phyloP scores from a whole-genome alignment of 1,140 invertebrate species.

The Rhopalosiphum padi region DNA sequence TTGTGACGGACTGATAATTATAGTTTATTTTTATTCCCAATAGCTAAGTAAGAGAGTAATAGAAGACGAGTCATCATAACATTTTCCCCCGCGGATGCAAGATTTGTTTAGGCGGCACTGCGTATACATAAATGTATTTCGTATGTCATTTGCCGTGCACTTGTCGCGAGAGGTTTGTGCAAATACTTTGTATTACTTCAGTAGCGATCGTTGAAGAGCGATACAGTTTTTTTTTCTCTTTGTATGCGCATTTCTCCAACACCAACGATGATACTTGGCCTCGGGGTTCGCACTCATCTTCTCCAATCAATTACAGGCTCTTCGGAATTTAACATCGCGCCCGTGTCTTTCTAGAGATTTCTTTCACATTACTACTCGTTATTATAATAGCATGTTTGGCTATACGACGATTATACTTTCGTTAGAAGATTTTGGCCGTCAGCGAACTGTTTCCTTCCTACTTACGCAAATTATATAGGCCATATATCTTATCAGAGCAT shows the following conservation, averaged over 20 bases:
- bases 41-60: neutral
- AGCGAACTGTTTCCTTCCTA: neutral
- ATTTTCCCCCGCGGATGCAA: neutral
- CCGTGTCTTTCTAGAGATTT: neutral
- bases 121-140: neutral
- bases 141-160: neutral
- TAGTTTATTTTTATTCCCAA: neutral
- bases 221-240: slow-evolving; percentile 8
- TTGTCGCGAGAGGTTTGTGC: neutral
- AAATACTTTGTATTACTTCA: neutral
- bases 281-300: neutral
- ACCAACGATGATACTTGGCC: slow-evolving; percentile 16
- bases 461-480: neutral
- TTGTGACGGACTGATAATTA: neutral
- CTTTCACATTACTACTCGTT: neutral
- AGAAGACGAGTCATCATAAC: neutral
- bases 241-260: neutral
- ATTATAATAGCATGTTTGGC: neutral
- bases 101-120: neutral
- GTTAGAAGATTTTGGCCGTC: neutral
- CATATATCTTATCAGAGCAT: neutral
- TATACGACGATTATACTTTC: neutral
- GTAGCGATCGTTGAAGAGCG: neutral
- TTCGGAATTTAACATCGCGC: neutral
- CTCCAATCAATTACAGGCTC: neutral